Conservation (phyloP, 2,888 invertebrate species). For the Epinotia nisella region DNA sequence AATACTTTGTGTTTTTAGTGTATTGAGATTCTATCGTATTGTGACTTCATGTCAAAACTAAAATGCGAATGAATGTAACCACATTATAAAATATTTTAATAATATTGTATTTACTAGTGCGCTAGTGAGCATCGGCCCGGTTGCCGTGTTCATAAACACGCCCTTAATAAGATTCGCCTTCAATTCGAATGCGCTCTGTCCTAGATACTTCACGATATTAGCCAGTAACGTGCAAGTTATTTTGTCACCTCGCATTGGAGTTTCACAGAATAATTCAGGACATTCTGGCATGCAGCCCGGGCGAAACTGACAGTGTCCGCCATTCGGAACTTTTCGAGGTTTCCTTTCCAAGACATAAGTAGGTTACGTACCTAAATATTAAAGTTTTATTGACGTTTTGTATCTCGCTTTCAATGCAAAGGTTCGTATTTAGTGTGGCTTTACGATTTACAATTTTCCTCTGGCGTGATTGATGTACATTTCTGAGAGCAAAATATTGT, state of each 20-base stretch:
- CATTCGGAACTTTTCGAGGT: conserved; percentile 39
- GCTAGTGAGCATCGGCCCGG: too few relatives aligned
- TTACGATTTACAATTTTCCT: neutral
- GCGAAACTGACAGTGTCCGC: conserved; percentile 41
- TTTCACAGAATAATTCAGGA: conserved; percentile 37
- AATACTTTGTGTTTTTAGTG: too few relatives aligned
- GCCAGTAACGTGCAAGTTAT: conserved; percentile 22
- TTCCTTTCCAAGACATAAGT: conserved; percentile 37
- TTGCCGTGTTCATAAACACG: too few relatives aligned
- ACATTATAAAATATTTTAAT: too few relatives aligned
- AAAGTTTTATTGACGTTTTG: conserved; percentile 42
- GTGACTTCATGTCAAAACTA: too few relatives aligned
- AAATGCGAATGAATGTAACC: too few relatives aligned
- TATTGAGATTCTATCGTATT: too few relatives aligned
- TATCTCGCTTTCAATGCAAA: conserved; percentile 32
- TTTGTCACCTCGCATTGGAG: conserved; percentile 32
- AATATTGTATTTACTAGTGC: too few relatives aligned
- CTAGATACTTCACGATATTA: neutral
- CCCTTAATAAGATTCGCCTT: neutral
- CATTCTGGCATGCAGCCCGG: conserved; percentile 43
- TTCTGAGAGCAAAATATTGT: neutral
- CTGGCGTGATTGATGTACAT: neutral
- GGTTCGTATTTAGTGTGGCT: conserved; percentile 21
- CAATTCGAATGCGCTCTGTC: neutral
- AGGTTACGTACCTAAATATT: conserved; percentile 43